Evolutionary conservation across 2,797 vertebrate genomes (phyloP).

Genomic region (Anguilla megastoma): DNA sequence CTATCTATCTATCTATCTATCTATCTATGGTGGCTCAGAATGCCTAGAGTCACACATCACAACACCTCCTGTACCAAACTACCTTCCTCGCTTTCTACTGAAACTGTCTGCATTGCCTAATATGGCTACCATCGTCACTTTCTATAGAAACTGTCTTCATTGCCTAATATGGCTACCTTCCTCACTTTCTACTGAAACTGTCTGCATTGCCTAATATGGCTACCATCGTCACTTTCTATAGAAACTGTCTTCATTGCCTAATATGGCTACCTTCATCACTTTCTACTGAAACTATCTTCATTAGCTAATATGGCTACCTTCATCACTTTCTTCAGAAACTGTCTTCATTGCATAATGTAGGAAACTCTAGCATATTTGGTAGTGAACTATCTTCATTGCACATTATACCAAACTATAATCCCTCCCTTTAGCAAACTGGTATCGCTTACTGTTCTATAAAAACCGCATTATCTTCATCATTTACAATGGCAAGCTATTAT

Average conservation of each 20-base stretch:
- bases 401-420: neutral
- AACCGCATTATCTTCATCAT: neutral
- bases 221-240: neutral
- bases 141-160: no score
- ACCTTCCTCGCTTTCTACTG: neutral
- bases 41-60: neutral
- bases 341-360: no score
- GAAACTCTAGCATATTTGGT: no score
- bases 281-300: neutral
- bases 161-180: no score
- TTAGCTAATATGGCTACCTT: no score
- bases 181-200: no score
- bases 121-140: no score
- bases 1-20: neutral
- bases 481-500: neutral
- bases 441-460: neutral
- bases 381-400: no score
- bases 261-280: neutral
- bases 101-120: no score
- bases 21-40: neutral
- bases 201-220: neutral
- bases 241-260: no score
- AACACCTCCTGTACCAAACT: neutral
- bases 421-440: neutral
- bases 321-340: no score